A percentile compares a stretch with the other conserved stretches of the same genome.
phyloP scores from a whole-genome alignment of 2,113 vertebrate species.

The Strigops habroptila region DNA sequence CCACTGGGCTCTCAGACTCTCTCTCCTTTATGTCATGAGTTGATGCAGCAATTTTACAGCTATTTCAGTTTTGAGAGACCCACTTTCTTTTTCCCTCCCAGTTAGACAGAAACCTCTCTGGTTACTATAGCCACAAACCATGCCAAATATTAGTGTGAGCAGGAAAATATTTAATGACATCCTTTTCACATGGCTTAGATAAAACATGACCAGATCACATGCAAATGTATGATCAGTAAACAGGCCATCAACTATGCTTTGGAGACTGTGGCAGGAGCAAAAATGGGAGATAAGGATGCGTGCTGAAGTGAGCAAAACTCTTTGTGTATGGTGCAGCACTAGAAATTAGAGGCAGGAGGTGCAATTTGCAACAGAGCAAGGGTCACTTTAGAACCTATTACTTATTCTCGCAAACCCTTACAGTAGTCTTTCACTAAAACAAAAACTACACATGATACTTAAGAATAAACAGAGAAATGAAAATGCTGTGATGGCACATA shows the following conservation, averaged over 20 bases:
- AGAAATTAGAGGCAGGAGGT: neutral
- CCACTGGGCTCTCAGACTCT: neutral
- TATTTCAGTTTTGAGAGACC: neutral
- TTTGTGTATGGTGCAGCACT: neutral
- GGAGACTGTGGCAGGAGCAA: neutral
- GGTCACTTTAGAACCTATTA: neutral
- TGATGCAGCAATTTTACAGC: neutral
- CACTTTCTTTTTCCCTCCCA: neutral
- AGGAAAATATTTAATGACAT: neutral
- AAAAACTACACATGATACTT: neutral
- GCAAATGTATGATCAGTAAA: neutral
- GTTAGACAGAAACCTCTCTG: neutral
- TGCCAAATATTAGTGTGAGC: neutral
- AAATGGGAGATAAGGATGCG: neutral
- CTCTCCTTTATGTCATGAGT: neutral
- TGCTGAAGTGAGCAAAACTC: neutral
- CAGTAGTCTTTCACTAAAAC: neutral
- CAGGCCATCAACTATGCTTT: neutral
- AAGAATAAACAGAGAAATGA: neutral
- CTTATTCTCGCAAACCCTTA: neutral
- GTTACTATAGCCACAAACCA: neutral
- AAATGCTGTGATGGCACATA: neutral
- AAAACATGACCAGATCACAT: neutral
- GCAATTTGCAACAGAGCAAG: neutral
- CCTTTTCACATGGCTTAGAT: neutral